Percentiles rank a stretch among this genome's conserved stretches.
Evolutionary conservation across 2,888 invertebrate genomes (phyloP).

Genomic region (Eupithecia inturbata): DNA sequence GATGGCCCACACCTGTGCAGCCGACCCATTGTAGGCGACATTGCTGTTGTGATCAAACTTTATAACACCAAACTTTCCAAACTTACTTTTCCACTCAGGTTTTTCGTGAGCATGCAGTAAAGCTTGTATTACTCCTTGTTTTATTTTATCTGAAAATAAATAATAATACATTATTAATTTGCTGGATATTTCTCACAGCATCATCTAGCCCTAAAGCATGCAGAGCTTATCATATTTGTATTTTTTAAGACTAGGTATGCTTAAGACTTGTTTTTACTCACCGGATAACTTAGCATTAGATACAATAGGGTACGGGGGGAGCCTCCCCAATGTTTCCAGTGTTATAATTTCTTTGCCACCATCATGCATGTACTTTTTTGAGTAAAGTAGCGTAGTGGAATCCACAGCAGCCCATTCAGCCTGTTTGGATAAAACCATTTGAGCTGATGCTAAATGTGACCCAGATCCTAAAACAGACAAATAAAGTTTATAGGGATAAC

Average conservation of each 20-base stretch:
- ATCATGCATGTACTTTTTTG: constrained; percentile 83
- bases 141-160: constrained; percentile 70
- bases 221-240: not conserved
- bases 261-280: constrained; percentile 48
- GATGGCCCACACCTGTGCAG: constrained; percentile 81
- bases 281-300: constrained; percentile 84
- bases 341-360: constrained; percentile 82
- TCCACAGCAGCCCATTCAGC: constrained; percentile 87
- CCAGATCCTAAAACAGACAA: constrained; percentile 74
- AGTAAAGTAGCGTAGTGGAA: constrained; percentile 83
- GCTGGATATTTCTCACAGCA: not conserved
- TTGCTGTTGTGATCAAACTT: constrained; percentile 75
- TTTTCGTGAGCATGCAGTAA: constrained; percentile 70
- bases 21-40: constrained; percentile 77
- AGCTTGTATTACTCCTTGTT: constrained; percentile 68
- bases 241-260: not conserved
- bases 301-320: constrained; percentile 87
- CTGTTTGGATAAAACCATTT: constrained; percentile 85
- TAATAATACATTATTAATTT: constrained; percentile 3
- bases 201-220: not conserved
- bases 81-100: constrained; percentile 68
- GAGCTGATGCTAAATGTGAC: constrained; percentile 85
- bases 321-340: constrained; percentile 86
- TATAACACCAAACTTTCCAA: constrained; percentile 78
- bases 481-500: too few species aligned